These are phyloP conservation scores for Clinocottus analis DNA, from an alignment of 2,113 vertebrate species.

Conservation along the genomic window DNA sequence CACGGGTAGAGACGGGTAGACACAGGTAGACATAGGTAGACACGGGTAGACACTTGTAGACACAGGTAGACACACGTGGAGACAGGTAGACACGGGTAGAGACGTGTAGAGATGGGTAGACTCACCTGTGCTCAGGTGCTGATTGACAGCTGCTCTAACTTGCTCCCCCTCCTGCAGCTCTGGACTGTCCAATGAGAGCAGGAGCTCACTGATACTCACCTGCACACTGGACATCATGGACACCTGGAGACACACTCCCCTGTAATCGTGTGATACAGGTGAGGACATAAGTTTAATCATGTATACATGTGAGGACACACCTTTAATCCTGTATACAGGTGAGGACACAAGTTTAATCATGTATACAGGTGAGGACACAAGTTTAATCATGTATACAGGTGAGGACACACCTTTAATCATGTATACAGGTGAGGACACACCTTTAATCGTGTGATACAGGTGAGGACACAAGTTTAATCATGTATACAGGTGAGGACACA, in stretches of 20 bases:
- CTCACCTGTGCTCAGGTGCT: slow-evolving; percentile 91
- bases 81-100: neutral
- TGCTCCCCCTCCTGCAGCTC: slow-evolving; percentile 89
- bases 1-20: neutral
- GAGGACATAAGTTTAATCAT: no score
- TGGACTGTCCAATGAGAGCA: slow-evolving; percentile 91
- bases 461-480: no score
- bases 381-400: no score
- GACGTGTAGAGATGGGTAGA: neutral
- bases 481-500: no score
- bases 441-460: no score
- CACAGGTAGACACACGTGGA: slow-evolving; percentile 81
- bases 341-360: no score
- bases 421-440: no score
- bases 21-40: neutral
- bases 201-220: slow-evolving; percentile 87
- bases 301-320: no score
- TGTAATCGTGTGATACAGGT: no score
- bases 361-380: no score
- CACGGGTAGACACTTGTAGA: slow-evolving; percentile 3
- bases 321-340: no score
- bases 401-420: no score
- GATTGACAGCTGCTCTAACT: slow-evolving; percentile 86
- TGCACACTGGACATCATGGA: slow-evolving; percentile 89
- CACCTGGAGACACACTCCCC: slow-evolving; percentile 30